A percentile compares a stretch with the other conserved stretches of the same genome.
phyloP scores from a whole-genome alignment of 1,140 invertebrate genomes.

The Linepithema humile region DNA sequence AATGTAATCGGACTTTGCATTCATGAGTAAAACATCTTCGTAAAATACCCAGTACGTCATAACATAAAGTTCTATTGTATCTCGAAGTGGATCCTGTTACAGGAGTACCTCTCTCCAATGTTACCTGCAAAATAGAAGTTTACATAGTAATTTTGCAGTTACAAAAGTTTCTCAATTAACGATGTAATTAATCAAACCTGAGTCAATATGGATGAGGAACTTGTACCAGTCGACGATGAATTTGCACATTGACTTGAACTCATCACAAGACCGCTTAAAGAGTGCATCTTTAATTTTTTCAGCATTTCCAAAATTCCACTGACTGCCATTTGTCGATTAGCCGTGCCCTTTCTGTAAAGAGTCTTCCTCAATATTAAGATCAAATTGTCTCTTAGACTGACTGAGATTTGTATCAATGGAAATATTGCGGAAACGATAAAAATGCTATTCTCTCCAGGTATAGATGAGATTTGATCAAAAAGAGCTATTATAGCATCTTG shows the following conservation, averaged over 20 bases:
- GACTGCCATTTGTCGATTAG: slow-evolving; percentile 85
- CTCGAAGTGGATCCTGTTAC: slow-evolving; percentile 60
- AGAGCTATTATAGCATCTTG: slow-evolving; percentile 82
- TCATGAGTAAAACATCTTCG: slow-evolving; percentile 87
- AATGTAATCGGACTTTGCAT: slow-evolving; percentile 83
- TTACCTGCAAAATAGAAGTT: slow-evolving; percentile 67
- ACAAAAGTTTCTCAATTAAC: background rate
- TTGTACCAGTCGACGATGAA: slow-evolving; percentile 68
- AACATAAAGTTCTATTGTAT: slow-evolving; percentile 85
- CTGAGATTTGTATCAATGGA: slow-evolving; percentile 82
- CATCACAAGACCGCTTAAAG: slow-evolving; percentile 81
- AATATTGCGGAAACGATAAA: slow-evolving; percentile 84
- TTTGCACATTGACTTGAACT: slow-evolving; percentile 51
- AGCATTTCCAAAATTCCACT: slow-evolving; percentile 85
- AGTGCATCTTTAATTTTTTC: slow-evolving; percentile 83
- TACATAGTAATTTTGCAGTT: background rate
- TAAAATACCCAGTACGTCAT: slow-evolving; percentile 86
- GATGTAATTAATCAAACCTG: slow-evolving; percentile 69
- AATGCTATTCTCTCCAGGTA: slow-evolving; percentile 80
- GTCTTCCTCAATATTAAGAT: slow-evolving; percentile 86
- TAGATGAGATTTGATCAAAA: slow-evolving; percentile 83
- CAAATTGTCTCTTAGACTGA: slow-evolving; percentile 83
- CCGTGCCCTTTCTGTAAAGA: slow-evolving; percentile 83
- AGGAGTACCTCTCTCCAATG: slow-evolving; percentile 73
- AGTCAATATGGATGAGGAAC: slow-evolving; percentile 83